These are phyloP conservation scores for Erebia ligea DNA, from an alignment of 2,888 invertebrate genomes.

Conservation along the genomic window DNA sequence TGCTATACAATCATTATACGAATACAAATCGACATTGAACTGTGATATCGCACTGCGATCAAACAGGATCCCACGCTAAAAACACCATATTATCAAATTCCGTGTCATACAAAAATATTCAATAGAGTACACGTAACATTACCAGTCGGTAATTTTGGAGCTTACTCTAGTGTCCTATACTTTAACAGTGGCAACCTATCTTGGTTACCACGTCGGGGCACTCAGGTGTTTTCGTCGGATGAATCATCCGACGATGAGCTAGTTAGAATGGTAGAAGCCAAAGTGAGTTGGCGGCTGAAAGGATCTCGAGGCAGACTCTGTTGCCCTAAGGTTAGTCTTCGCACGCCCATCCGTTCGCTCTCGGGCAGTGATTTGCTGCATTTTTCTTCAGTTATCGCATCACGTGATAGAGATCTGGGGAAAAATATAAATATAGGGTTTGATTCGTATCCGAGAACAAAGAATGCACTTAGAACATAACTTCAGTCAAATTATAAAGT, in stretches of 20 bases:
- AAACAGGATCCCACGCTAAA: not conserved
- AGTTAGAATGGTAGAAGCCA: conserved; percentile 85
- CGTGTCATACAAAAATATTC: conserved; percentile 28
- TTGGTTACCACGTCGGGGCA: conserved; percentile 76
- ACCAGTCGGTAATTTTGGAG: conserved; percentile 17
- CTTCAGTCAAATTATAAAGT: too few species aligned
- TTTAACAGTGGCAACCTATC: conserved; percentile 79
- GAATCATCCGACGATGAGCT: conserved; percentile 84
- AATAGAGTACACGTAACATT: conserved; percentile 4
- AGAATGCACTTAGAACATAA: too few species aligned
- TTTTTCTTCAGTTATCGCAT: conserved; percentile 89
- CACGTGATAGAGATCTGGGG: conserved; percentile 84
- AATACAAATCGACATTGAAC: not conserved
- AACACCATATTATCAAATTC: conserved; percentile 17
- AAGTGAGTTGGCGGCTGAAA: conserved; percentile 83
- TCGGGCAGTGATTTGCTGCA: conserved; percentile 85
- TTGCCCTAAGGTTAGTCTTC: conserved; percentile 81
- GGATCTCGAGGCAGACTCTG: conserved; percentile 84
- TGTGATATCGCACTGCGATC: conserved; percentile 8
- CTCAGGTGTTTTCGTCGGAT: conserved; percentile 80
- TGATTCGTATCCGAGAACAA: not conserved
- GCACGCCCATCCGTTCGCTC: conserved; percentile 78
- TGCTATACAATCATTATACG: not conserved
- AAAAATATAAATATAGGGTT: not conserved
- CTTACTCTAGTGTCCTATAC: conserved; percentile 72